These are phyloP conservation scores for Sclerodermus sp. DNA, from an alignment of 2,888 invertebrate species.

Conservation along the genomic window DNA sequence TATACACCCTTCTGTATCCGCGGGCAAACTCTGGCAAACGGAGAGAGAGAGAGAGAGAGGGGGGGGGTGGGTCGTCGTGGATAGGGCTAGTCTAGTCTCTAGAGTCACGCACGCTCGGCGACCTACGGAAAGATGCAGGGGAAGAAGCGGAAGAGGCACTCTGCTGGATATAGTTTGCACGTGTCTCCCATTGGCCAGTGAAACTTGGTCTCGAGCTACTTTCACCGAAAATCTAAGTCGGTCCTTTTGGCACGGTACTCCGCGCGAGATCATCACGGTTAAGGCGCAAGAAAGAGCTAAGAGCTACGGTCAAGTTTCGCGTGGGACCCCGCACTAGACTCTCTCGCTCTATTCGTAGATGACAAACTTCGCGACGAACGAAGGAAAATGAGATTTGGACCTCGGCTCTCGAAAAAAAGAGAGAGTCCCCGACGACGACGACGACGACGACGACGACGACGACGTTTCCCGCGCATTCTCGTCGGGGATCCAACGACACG, in stretches of 20 bases:
- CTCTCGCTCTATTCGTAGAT: neutral
- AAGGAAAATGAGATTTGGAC: no score
- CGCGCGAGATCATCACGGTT: constrained; percentile 18
- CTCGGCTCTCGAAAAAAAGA: no score
- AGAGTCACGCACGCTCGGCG: constrained; percentile 14
- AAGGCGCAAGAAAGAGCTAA: constrained; percentile 5
- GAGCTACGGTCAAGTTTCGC: constrained; percentile 22
- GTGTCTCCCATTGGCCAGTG: constrained; percentile 5
- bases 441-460: no score
- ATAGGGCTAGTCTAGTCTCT: no score
- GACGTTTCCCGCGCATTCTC: no score
- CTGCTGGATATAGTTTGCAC: neutral
- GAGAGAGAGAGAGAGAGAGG: constrained; percentile 9
- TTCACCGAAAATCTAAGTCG: constrained; percentile 26
- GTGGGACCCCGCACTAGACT: no score
- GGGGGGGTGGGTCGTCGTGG: no score
- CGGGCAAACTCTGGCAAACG: constrained; percentile 5
- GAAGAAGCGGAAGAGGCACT: no score
- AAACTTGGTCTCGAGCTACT: constrained; percentile 20
- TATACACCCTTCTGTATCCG: constrained; percentile 21
- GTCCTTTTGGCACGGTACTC: constrained; percentile 20
- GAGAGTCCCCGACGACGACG: neutral
- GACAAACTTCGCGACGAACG: constrained; percentile 3
- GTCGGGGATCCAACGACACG: no score
- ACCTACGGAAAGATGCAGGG: no score